Percentiles rank a stretch among this genome's conserved stretches.
Evolutionary conservation across 2,888 invertebrate genomes (phyloP).

Genomic region (Catocala sponsa): DNA sequence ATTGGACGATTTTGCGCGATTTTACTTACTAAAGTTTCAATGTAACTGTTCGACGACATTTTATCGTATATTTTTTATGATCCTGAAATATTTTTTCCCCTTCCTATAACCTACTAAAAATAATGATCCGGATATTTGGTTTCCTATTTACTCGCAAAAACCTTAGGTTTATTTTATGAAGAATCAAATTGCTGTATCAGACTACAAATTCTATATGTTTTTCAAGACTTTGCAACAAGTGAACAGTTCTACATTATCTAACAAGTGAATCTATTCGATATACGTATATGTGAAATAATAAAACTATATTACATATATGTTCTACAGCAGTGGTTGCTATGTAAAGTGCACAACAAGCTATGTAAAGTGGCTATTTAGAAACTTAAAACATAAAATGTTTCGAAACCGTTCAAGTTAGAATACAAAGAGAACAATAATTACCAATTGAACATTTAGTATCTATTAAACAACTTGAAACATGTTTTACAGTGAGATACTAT

Average conservation of each 20-base stretch:
- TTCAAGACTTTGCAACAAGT: neutral
- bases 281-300: too few relatives aligned
- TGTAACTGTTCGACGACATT: constrained; percentile 17
- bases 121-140: constrained; percentile 6
- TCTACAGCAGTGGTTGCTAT: too few relatives aligned
- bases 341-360: too few relatives aligned
- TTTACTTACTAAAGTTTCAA: neutral
- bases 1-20: neutral
- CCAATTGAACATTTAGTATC: constrained; percentile 1
- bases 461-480: constrained; percentile 14
- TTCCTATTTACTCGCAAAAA: neutral
- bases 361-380: too few relatives aligned
- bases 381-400: too few relatives aligned
- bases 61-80: constrained; percentile 22
- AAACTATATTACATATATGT: too few relatives aligned
- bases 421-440: neutral
- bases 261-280: neutral
- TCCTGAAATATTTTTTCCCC: constrained; percentile 23
- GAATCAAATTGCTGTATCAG: neutral
- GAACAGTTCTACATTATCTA: too few relatives aligned
- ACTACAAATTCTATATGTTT: constrained; percentile 23
- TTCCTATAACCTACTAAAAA: neutral
- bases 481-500: constrained; percentile 23
- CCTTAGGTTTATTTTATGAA: neutral
- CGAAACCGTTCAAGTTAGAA: neutral